Conservation (phyloP, 2,888 invertebrate genomes). For the Trichopoda pennipes region DNA sequence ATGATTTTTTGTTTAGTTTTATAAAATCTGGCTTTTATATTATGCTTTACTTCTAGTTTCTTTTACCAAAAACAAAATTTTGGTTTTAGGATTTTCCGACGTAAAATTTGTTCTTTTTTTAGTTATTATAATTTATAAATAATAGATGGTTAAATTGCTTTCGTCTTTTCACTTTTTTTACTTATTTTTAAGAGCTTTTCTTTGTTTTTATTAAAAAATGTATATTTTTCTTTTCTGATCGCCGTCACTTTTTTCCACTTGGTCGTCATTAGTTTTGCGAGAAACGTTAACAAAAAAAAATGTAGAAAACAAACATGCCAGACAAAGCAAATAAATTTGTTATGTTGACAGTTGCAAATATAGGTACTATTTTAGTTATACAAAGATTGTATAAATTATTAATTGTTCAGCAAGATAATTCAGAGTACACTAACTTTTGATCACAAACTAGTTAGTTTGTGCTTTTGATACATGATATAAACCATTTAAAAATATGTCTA, state of each 20-base stretch:
- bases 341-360: constrained; percentile 9
- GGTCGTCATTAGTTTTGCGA: constrained; percentile 42
- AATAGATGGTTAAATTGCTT: constrained; percentile 22
- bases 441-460: too few relatives aligned
- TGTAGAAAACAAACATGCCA: constrained; percentile 28
- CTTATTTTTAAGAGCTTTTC: constrained; percentile 43
- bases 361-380: neutral
- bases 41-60: constrained; percentile 38
- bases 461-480: too few relatives aligned
- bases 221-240: constrained; percentile 50
- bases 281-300: constrained; percentile 16
- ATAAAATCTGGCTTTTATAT: constrained; percentile 31
- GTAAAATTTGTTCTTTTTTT: constrained; percentile 19
- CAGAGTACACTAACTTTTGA: too few relatives aligned
- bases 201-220: constrained; percentile 34
- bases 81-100: constrained; percentile 7
- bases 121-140: constrained; percentile 33
- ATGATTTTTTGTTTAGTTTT: constrained; percentile 22
- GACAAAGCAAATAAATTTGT: neutral
- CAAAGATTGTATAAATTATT: neutral
- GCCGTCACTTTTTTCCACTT: constrained; percentile 58
- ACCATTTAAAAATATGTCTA: too few relatives aligned
- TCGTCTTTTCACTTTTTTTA: constrained; percentile 43
- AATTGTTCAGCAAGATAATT: too few relatives aligned
- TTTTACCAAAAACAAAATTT: constrained; percentile 26